Conservation (phyloP, 2,797 vertebrate genomes). For the Gastrophryne carolinensis region DNA sequence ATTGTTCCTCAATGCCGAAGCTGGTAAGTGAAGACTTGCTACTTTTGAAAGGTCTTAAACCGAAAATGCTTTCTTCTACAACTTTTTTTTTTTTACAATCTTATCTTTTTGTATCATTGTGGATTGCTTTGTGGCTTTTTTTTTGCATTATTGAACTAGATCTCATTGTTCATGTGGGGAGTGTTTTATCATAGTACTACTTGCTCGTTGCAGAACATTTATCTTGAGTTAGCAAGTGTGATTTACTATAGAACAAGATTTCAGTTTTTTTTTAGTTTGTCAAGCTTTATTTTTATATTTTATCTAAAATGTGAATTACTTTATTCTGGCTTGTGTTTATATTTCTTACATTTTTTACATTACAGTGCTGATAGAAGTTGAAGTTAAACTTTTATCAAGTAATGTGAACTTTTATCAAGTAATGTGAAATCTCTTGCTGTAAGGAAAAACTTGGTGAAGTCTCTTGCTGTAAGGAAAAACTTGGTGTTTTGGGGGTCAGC, state of each 20-base stretch:
- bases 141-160: neutral
- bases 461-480: too few species aligned
- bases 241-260: too few species aligned
- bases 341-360: too few species aligned
- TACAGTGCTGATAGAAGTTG: too few species aligned
- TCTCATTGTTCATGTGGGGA: neutral
- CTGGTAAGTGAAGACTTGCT: conserved; percentile 71
- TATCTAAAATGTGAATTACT: too few species aligned
- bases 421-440: neutral
- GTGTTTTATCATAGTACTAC: neutral
- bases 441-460: too few species aligned
- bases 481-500: too few species aligned
- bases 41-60: neutral
- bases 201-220: too few species aligned
- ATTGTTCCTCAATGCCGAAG: conserved; percentile 68
- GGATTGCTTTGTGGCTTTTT: neutral
- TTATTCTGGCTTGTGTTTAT: too few species aligned
- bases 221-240: too few species aligned
- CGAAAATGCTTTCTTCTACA: neutral
- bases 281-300: too few species aligned
- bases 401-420: neutral
- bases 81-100: neutral
- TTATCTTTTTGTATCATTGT: neutral
- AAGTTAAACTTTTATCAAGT: too few species aligned
- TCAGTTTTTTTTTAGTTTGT: neutral